Conservation (phyloP, 2,888 invertebrate species). For the Chrysolina oricalcia region DNA sequence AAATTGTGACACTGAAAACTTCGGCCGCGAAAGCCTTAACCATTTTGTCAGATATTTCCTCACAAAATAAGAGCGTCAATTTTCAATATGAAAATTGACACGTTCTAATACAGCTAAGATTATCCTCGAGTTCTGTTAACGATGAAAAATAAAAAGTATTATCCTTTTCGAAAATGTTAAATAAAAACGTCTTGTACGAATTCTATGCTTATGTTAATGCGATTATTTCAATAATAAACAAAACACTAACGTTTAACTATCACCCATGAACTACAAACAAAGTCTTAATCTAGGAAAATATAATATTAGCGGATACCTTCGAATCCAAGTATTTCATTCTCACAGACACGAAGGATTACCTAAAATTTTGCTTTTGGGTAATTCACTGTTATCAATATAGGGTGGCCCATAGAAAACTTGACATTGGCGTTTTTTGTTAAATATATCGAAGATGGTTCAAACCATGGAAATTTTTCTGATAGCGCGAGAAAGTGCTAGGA, state of each 20-base stretch:
- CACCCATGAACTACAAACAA: constrained; percentile 9
- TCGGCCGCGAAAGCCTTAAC: no score
- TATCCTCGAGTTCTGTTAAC: neutral
- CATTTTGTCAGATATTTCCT: no score
- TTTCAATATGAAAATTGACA: constrained; percentile 5
- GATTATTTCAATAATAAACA: constrained; percentile 3
- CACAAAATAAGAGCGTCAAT: neutral
- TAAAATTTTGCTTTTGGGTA: neutral
- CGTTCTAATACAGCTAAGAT: neutral
- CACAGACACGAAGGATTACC: neutral
- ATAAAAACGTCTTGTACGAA: neutral
- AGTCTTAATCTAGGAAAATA: constrained; percentile 16
- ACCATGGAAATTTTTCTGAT: no score
- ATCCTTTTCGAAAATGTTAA: neutral
- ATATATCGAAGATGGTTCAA: no score
- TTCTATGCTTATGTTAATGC: neutral
- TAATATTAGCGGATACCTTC: neutral
- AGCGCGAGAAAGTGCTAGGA: no score
- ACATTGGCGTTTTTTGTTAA: no score
- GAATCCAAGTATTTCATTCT: neutral
- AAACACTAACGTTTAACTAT: constrained; percentile 11
- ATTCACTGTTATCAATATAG: no score
- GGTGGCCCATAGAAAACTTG: no score
- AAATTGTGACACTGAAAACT: no score
- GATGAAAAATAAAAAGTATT: neutral